Evolutionary conservation across 2,113 vertebrate genomes (phyloP), one percentile per base, ranked within the genome.

Genomic region (Anoplopoma fimbria): DNA sequence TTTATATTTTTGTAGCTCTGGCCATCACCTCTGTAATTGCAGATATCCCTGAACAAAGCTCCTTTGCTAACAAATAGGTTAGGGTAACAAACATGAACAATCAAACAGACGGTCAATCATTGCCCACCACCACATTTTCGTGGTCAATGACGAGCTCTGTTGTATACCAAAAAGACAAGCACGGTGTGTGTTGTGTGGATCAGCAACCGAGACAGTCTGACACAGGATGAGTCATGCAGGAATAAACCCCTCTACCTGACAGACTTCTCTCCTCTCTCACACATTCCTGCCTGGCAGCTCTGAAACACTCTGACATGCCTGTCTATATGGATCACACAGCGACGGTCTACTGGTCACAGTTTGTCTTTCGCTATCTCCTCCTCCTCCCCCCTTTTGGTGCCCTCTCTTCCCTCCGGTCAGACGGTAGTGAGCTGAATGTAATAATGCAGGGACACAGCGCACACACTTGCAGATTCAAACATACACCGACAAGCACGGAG

Each of bases 241-340:
- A 77, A 75, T 91, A 80, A 63, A 69, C 62, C 60, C 49, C n/a
- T 77, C 55, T 58, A 75, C 64, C 72, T 87, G 79, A 67, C 83
- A 85, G 77, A 85, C 65, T 12, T 79, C 69, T 83, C 70, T 77
- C 62, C 71, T 68, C 40, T 81, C 75, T 67, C 82, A 74, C 64
- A 78, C 70, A 14, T 60, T 73, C 45, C 70, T 74, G 75, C 69
- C 70, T 69, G 70, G 65, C 82, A 65, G 71, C 77, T 73, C 76
- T 49, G 47, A 90, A 45, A 74, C 36, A 55, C 83, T 84, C 40
- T 85, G 88, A 88, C 82, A 68, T 10, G 77, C 67, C 83, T 83
- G 86, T 86, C 88, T 70, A 25, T 81, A 82, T 87, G 67, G 73
- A 91, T 93, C 86, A 85, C 72, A 78, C 80, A 75, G 69, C 47